Evolutionary conservation across 2,113 vertebrate genomes (phyloP), one percentile per base, ranked within the genome.

Genomic region (Glaucidium brasilianum): DNA sequence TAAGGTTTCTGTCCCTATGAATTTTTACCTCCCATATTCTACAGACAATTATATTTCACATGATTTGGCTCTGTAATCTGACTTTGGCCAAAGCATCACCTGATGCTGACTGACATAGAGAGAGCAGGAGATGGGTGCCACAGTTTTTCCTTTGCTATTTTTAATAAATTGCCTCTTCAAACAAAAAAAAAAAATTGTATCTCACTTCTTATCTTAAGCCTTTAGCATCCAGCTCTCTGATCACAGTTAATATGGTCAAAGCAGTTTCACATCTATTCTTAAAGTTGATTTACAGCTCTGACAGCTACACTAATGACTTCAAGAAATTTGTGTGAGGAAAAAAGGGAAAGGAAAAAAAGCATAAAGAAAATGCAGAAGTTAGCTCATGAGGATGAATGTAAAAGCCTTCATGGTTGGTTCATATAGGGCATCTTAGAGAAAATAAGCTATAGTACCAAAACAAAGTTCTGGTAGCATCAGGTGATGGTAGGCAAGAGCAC

Each of bases 401-500:
- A 68, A 92, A 81, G 56, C 35, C 49, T 86, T 88, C 62, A n/a
- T 2, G 60, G 35, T 4, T 3, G 5, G 23, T 58, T 96, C 68
- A 76, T 77, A 76, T 2, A 86, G n/a, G 77, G 43, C 50, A 88
- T 62, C 77, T 67, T 76, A n/a, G 59, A 60, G 52, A 89, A 91
- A 41, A 79, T 55, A 92, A 90, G 72, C 66, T 84, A 78, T 18
- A 75, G 74, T 43, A 82, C 74, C 52, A 81, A 75, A 94, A 73
- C 59, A n/a, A 64, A 67, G 41, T 83, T 74, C 66, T 64, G 76
- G 58, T n/a, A 79, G 67, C 89, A 75, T 72, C 55, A n/a, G 58
- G 34, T 94, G 91, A 66, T 71, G 78, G 90, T 83, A 92, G 82
- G 72, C 17, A 37, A 92, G 79, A 94, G 79, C 62, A 75, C 80